Evolutionary conservation across 1,140 invertebrate species (phyloP).

Genomic region (Drosophila burlai): DNA sequence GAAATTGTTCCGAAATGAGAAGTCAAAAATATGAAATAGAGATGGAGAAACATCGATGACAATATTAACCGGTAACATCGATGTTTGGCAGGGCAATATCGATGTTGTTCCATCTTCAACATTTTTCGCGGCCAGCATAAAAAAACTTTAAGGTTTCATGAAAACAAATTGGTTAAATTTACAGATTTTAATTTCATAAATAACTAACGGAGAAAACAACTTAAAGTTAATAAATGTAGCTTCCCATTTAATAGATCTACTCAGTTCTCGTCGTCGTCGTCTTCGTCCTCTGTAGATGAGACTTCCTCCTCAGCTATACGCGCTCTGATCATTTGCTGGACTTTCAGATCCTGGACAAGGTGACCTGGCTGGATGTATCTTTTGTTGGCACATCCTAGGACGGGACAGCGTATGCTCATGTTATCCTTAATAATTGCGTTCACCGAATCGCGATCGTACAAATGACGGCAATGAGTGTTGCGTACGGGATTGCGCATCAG

Average conservation of each 20-base stretch:
- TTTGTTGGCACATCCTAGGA: conserved; percentile 49
- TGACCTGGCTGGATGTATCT: conserved; percentile 29
- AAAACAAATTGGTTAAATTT: not conserved
- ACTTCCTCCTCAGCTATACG: not conserved
- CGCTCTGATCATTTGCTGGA: not conserved
- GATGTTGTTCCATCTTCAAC: not conserved
- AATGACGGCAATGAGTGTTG: conserved; percentile 54
- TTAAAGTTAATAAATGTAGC: not conserved
- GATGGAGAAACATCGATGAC: not conserved
- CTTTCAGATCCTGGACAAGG: conserved; percentile 21
- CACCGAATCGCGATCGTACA: conserved; percentile 58
- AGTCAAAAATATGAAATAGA: conserved; percentile 10
- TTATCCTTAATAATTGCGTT: conserved; percentile 28
- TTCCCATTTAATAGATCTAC: not conserved
- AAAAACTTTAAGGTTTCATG: too few species aligned
- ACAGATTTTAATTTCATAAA: not conserved
- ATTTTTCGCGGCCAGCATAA: not conserved
- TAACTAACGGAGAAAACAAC: not conserved
- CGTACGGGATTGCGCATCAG: conserved; percentile 52
- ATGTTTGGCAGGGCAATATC: not conserved
- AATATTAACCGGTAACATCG: not conserved
- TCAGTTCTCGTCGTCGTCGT: not conserved
- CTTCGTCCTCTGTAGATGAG: not conserved
- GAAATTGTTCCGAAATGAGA: conserved; percentile 14
- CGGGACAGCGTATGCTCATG: conserved; percentile 36